Conservation (phyloP, 1,140 invertebrate genomes). For the Drosophila seguyi region DNA sequence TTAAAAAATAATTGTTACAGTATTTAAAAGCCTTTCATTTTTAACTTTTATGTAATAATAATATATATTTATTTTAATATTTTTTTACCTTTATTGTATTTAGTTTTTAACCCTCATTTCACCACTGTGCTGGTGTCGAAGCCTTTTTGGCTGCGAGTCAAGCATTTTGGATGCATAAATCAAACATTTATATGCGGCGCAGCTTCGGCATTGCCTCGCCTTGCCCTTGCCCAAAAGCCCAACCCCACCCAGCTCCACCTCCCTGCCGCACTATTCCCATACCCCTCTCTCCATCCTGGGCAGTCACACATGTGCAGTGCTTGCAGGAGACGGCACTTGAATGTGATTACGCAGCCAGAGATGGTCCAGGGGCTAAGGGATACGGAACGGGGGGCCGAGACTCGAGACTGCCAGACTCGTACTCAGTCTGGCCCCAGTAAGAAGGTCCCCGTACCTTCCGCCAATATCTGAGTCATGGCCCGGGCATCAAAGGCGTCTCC, state of each 20-base stretch:
- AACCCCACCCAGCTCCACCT: conserved; percentile 28
- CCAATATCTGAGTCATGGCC: conserved; percentile 71
- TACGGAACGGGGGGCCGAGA: conserved; percentile 15
- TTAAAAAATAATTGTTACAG: too few relatives aligned
- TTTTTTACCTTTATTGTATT: neutral
- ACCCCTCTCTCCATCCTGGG: too few relatives aligned
- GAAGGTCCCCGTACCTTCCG: conserved; percentile 23
- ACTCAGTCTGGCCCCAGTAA: conserved; percentile 45
- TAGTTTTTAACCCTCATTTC: neutral
- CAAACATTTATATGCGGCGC: conserved; percentile 83
- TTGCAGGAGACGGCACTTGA: conserved; percentile 66
- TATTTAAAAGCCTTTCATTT: neutral
- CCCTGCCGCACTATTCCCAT: neutral
- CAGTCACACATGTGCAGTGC: conserved; percentile 66
- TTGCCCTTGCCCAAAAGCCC: conserved; percentile 44
- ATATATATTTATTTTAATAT: too few relatives aligned
- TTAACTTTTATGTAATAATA: too few relatives aligned
- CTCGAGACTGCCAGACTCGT: conserved; percentile 55
- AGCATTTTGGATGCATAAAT: conserved; percentile 82
- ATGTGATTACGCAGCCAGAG: conserved; percentile 82
- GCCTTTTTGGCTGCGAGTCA: conserved; percentile 82
- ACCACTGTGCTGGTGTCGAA: conserved; percentile 59
- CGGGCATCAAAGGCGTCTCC: conserved; percentile 78
- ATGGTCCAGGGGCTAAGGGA: conserved; percentile 49
- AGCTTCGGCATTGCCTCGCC: conserved; percentile 74